Conservation (phyloP, 2,888 invertebrate species). For the Chrysomela aeneicollis region DNA sequence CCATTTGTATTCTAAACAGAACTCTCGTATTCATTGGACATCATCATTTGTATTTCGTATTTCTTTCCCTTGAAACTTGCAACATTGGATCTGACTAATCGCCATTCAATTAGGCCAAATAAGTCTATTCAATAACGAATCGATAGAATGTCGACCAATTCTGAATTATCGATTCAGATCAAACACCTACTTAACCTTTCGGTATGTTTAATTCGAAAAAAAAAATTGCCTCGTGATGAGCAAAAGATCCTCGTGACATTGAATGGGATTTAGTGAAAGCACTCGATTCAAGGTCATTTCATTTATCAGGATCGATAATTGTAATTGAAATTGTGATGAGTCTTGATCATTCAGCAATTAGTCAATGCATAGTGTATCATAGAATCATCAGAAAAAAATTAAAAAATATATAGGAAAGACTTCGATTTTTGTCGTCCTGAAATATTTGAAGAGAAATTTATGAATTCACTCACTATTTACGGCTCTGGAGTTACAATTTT, state of each 20-base stretch:
- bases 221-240: constrained; percentile 27
- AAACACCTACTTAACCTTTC: constrained; percentile 37
- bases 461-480: too few species aligned
- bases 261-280: constrained; percentile 38
- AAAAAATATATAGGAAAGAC: too few species aligned
- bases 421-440: too few species aligned
- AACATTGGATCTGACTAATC: background rate
- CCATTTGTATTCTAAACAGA: too few species aligned
- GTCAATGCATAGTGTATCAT: background rate
- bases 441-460: too few species aligned
- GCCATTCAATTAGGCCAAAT: constrained; percentile 17
- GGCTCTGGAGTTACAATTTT: too few species aligned
- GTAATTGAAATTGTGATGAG: constrained; percentile 4
- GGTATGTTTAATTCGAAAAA: constrained; percentile 2
- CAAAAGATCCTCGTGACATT: constrained; percentile 37
- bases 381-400: too few species aligned
- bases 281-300: constrained; percentile 30
- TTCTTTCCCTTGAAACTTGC: constrained; percentile 5
- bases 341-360: constrained; percentile 7
- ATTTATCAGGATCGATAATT: constrained; percentile 22
- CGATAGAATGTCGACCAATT: background rate
- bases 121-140: constrained; percentile 16
- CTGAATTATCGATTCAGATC: constrained; percentile 37
- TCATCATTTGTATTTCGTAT: background rate
- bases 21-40: background rate